Conservation (phyloP, 2,888 invertebrate genomes). For the Oligia strigilis region DNA sequence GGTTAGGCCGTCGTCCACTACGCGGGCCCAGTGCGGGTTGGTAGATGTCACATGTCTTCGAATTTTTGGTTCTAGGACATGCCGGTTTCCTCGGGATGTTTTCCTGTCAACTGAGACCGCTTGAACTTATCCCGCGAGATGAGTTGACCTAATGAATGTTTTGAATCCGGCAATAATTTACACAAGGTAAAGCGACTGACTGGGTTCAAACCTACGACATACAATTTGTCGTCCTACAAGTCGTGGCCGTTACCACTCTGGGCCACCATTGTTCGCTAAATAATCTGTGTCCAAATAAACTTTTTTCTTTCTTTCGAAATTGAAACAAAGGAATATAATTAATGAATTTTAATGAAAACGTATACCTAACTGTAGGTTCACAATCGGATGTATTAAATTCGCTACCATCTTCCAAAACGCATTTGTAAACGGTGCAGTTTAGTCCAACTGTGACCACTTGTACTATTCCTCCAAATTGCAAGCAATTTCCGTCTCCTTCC, state of each 20-base stretch:
- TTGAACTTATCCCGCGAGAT: no score
- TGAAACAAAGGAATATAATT: neutral
- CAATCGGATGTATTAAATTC: conserved; percentile 42
- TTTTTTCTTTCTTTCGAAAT: neutral
- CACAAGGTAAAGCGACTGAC: neutral
- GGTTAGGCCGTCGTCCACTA: no score
- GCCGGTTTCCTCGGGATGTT: neutral
- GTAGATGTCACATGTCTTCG: neutral
- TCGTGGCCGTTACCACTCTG: neutral
- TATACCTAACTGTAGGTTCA: neutral
- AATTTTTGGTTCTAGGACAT: neutral
- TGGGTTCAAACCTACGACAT: neutral
- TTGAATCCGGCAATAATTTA: neutral
- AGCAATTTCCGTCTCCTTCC: conserved; percentile 26
- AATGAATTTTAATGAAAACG: neutral
- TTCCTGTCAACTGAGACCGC: neutral
- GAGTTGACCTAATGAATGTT: no score
- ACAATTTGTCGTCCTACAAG: neutral
- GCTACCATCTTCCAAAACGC: conserved; percentile 15
- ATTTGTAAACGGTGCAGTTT: conserved; percentile 40
- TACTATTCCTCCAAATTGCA: conserved; percentile 21
- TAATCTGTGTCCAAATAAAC: no score
- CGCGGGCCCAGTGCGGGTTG: neutral
- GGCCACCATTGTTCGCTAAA: neutral
- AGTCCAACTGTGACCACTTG: conserved; percentile 8